A percentile compares a stretch with the other conserved stretches of the same genome.
Conservation (phyloP, 2,888 invertebrate species). For the Halocaridina rubra region DNA sequence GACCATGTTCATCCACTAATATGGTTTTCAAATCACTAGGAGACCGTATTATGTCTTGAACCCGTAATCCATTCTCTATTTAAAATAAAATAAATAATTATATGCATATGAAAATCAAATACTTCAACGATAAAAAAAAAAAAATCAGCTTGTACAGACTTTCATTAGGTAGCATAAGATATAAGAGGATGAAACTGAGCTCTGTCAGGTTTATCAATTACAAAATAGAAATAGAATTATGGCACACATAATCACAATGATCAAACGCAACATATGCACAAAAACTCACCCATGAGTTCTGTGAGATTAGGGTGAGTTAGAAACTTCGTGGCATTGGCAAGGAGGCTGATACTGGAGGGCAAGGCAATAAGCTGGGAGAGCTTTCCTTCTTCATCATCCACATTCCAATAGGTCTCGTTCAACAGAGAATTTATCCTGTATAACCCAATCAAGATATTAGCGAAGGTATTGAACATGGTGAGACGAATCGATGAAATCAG, state of each 20-base stretch:
- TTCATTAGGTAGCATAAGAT: neutral
- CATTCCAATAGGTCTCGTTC: neutral
- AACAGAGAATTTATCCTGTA: neutral
- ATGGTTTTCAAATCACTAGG: neutral
- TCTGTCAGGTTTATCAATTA: neutral
- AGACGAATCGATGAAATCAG: neutral
- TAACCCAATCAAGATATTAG: neutral
- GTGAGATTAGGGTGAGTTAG: slow-evolving; percentile 9
- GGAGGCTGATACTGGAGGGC: neutral
- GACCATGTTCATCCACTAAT: neutral
- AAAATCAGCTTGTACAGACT: neutral
- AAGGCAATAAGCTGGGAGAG: neutral
- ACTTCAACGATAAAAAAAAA: neutral
- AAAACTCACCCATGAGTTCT: slow-evolving; percentile 22
- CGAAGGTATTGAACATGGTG: neutral
- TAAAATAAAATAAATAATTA: no score
- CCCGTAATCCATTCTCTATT: slow-evolving; percentile 30
- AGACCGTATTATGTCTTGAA: slow-evolving; percentile 19
- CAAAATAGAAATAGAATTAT: neutral
- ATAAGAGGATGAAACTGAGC: neutral
- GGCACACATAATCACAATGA: neutral
- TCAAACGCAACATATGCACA: neutral
- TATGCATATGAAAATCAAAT: neutral
- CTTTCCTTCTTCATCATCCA: neutral
- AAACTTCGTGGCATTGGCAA: neutral